These are phyloP conservation scores for Saturnia pavonia DNA, from an alignment of 2,888 invertebrate genomes.

Conservation along the genomic window DNA sequence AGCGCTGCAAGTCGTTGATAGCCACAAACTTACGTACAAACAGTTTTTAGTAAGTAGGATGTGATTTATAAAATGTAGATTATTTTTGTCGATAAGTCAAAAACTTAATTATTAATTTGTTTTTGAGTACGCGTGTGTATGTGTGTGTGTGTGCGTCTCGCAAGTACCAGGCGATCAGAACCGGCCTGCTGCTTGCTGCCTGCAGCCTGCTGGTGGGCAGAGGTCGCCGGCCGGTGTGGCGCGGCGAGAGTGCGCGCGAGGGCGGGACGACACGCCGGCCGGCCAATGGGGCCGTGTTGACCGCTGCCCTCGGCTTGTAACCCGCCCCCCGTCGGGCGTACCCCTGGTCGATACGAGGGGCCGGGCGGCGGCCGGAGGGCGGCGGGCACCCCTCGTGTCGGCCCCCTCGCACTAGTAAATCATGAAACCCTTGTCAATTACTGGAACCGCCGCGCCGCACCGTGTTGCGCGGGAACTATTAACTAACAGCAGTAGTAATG, in stretches of 20 bases:
- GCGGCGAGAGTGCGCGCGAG: constrained; percentile 25
- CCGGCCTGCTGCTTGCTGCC: too few relatives aligned
- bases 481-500: constrained; percentile 10
- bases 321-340: constrained; percentile 27
- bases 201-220: constrained; percentile 7
- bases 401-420: constrained; percentile 36
- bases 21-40: too few relatives aligned
- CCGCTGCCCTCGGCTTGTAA: constrained; percentile 39
- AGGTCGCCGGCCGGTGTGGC: not conserved
- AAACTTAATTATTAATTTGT: not conserved
- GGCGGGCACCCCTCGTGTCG: constrained; percentile 21
- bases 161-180: not conserved
- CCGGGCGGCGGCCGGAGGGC: too few relatives aligned
- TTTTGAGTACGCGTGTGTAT: not conserved
- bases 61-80: not conserved
- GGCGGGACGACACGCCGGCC: constrained; percentile 35
- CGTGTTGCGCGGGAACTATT: constrained; percentile 18
- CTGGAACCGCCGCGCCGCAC: constrained; percentile 15
- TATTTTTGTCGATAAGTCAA: too few relatives aligned
- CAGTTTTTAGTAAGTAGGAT: not conserved
- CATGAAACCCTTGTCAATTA: constrained; percentile 46
- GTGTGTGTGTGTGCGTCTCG: not conserved
- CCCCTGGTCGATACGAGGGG: constrained; percentile 20
- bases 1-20: too few relatives aligned
- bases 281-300: constrained; percentile 49